A percentile compares a stretch with the other conserved stretches of the same genome.
Evolutionary conservation across 1,140 invertebrate genomes (phyloP).

Genomic region (Zaprionus gabonicus): DNA sequence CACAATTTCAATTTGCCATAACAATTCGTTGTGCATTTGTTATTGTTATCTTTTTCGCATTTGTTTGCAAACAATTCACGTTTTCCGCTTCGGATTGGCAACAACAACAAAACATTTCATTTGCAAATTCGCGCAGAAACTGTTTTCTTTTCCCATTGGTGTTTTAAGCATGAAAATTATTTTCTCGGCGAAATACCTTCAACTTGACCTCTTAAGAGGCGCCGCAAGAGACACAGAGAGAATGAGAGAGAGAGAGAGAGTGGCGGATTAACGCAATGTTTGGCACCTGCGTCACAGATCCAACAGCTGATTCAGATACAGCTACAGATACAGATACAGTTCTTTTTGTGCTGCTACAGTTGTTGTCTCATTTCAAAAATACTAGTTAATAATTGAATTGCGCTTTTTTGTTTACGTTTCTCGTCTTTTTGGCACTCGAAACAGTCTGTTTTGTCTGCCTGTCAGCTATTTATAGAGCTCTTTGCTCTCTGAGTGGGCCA

Average conservation of each 20-base stretch:
- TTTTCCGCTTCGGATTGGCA: conserved; percentile 8
- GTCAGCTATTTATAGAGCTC: conserved; percentile 35
- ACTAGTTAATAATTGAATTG: conserved; percentile 28
- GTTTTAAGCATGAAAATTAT: conserved; percentile 44
- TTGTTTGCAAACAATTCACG: conserved; percentile 41
- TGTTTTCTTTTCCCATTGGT: conserved; percentile 46
- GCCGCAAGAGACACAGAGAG: background rate
- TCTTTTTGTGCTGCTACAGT: background rate
- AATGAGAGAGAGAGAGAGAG: background rate
- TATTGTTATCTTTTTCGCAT: background rate
- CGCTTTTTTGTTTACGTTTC: conserved; percentile 37
- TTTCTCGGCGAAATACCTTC: conserved; percentile 58
- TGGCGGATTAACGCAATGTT: background rate
- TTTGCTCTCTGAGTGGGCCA: background rate
- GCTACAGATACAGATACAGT: background rate
- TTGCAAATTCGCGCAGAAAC: conserved; percentile 66
- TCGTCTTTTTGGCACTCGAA: conserved; percentile 40
- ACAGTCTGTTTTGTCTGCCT: conserved; percentile 2
- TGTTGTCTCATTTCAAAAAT: conserved; percentile 20
- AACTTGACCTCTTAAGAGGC: conserved; percentile 73
- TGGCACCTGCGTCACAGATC: conserved; percentile 22
- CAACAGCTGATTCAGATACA: conserved; percentile 32
- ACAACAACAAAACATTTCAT: conserved; percentile 55
- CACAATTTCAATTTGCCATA: conserved; percentile 14
- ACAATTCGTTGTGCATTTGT: conserved; percentile 16